A percentile compares a stretch with the other conserved stretches of the same genome.
These are phyloP conservation scores for Scleropages formosus DNA, from an alignment of 2,797 vertebrate genomes.

Conservation along the genomic window DNA sequence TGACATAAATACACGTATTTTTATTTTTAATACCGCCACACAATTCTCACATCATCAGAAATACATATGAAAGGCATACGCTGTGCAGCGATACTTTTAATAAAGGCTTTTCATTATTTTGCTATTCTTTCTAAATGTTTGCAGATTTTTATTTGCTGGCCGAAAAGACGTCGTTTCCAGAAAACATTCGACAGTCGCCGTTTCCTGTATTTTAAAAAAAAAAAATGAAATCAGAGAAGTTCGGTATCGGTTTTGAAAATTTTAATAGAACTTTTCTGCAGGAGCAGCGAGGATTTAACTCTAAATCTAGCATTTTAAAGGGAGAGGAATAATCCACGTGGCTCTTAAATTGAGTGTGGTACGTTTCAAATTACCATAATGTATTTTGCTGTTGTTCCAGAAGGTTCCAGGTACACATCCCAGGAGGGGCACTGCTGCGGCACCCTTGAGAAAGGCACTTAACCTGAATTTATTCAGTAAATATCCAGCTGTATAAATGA, in stretches of 20 bases:
- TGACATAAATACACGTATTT: background rate
- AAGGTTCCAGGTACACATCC: conserved; percentile 16
- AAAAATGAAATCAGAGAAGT: background rate
- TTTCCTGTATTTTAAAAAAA: background rate
- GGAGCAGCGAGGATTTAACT: conserved; percentile 16
- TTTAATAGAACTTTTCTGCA: background rate
- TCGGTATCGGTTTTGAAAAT: background rate
- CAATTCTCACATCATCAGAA: background rate
- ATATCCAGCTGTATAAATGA: conserved; percentile 20
- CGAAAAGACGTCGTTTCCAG: background rate
- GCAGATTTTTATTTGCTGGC: background rate
- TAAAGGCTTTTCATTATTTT: background rate
- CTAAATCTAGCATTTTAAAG: conserved; percentile 2
- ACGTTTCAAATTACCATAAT: background rate
- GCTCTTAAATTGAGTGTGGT: background rate
- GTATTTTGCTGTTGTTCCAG: conserved; percentile 13
- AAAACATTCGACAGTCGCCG: background rate
- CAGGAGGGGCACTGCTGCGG: background rate
- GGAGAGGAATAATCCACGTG: background rate
- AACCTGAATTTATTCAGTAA: conserved; percentile 22
- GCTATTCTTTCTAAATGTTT: background rate
- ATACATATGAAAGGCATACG: background rate
- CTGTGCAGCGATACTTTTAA: too few species aligned
- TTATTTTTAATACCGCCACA: background rate
- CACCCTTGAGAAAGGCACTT: conserved; percentile 18